Evolutionary conservation across 2,888 invertebrate species (phyloP), one percentile per base, ranked within the genome.

Genomic region (Lissonota sp.): DNA sequence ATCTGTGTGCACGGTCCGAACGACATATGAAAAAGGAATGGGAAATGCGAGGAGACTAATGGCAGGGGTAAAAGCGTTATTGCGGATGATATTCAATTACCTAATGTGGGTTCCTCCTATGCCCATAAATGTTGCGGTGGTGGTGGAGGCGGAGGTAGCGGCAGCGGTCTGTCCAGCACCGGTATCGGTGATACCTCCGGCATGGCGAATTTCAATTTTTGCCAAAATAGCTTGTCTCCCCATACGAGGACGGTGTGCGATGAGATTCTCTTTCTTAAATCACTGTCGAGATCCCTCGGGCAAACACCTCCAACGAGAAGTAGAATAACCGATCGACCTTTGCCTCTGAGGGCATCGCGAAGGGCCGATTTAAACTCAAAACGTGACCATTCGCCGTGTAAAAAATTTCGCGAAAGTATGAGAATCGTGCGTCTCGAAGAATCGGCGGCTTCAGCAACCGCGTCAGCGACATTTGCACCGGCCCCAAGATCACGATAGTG

Each of bases 211-310:
- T 97, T 95, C 84, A 99, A 94, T 93, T 99, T 98, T 91, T 98
- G 98, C 99, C 99, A 99, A 94, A 99, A 99, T 91, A 97, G 96
- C 92, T 97, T 96, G 93, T 99, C 98, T 84, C 97, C 97, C 96
- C 97, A 98, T 92, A 97, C 97, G 91, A 99, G 96, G 92, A 97
- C 97, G 88, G 97, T 97, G 93, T 97, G 97, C 82, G 97, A 97
- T 90, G 98, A 96, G 90, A 99, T 94, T 93, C 98, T 98, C 91
- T 97, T 95, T 87, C 97, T 95, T 91, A 99, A 94, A 93, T 98
- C 98, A 85, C 97, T 96, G 93, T 98, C 98, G 83, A 98, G 95
- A 92, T 98, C 97, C 85, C 97, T 95, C 88, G 96, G 96, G 78
- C 97, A 97, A 87, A 98, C 94, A 90, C 98, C 98, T 69, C 98